Base-by-base conservation (phyloP, 1,140 invertebrate species). In the Oscheius sp. region DNA sequence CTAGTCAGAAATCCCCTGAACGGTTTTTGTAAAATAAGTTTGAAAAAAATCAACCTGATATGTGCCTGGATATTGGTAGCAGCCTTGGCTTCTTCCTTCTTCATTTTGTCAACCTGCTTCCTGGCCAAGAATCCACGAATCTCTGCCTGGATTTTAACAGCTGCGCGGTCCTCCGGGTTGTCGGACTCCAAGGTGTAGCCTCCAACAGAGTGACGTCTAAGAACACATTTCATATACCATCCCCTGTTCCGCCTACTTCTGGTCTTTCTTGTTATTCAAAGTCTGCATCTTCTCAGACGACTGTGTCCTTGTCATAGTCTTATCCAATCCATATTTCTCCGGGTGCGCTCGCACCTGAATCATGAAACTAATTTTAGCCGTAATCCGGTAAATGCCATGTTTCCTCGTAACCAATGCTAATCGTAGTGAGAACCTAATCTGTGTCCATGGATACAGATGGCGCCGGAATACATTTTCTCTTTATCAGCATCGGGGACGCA, bases 61-160 rank as follows among this genome's bases (percentile, higher is more conserved):
- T 82, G 80, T 18, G 82, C 78, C 29, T 82, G 81, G 55, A 82
- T 84, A 52, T 82, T 82, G 20, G 82, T 84, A 0, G 81, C 81
- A 2, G 81, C 81, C n/a, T 78, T 66, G 10, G 42, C 62, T 45
- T 79, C 82, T 36, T 84, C 61, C 67, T 77, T 69, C 52, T 82
- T 82, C 59, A 84, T 70, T n/a, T 73, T 72, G 20, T 78, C 78
- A 2, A 80, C 72, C 26, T 82, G 78, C 55, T 79, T 82, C 23
- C 81, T 61, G 58, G 81, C 64, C 15, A 83, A 62, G 61, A 78
- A 83, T n/a, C 81, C 81, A 20, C 81, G 72, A 63, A 83, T 83
- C 65, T 83, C 80, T 2, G 80, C 72, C 63, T 83, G 81, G 35
- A 83, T 83, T 46, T 82, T 84, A 0, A 74, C 83, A 0, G 81